A percentile compares a stretch with the other conserved stretches of the same genome.
phyloP scores from a whole-genome alignment of 2,797 vertebrate species.

The Meriones psammophilus region DNA sequence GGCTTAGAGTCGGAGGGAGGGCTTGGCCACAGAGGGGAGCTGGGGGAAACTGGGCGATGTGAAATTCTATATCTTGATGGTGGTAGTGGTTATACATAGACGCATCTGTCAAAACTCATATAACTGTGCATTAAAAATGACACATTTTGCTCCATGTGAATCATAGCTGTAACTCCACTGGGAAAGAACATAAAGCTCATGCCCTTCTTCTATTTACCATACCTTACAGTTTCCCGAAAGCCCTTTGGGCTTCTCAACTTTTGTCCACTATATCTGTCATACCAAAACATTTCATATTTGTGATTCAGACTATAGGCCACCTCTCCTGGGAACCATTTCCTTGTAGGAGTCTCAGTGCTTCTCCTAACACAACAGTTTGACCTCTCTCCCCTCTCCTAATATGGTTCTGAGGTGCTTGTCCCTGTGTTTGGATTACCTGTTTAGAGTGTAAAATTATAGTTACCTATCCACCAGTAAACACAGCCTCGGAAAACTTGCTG shows the following conservation, averaged over 20 bases:
- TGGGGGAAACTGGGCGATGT: constrained; percentile 12
- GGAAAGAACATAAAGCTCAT: not conserved
- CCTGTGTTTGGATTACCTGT: not conserved
- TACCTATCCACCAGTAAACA: not conserved
- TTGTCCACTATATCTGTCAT: not conserved
- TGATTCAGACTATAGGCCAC: not conserved
- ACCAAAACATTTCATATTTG: not conserved
- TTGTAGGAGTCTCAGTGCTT: not conserved
- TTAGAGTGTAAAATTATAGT: not conserved
- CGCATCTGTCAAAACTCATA: constrained; percentile 34
- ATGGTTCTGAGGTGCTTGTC: not conserved
- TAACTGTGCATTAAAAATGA: constrained; percentile 15
- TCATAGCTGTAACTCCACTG: not conserved
- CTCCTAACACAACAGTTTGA: not conserved
- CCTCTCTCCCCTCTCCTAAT: not conserved
- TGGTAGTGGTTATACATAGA: not conserved
- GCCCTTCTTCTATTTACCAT: not conserved
- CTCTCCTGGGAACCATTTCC: not conserved
- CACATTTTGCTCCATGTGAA: constrained; percentile 23
- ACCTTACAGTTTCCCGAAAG: not conserved
- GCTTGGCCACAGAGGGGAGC: not conserved
- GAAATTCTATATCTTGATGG: not conserved
- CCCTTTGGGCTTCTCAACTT: not conserved
- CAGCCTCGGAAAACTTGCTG: not conserved
- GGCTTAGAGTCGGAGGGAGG: not conserved